phyloP scores from a whole-genome alignment of 1,140 invertebrate species.

The Varroa destructor region DNA sequence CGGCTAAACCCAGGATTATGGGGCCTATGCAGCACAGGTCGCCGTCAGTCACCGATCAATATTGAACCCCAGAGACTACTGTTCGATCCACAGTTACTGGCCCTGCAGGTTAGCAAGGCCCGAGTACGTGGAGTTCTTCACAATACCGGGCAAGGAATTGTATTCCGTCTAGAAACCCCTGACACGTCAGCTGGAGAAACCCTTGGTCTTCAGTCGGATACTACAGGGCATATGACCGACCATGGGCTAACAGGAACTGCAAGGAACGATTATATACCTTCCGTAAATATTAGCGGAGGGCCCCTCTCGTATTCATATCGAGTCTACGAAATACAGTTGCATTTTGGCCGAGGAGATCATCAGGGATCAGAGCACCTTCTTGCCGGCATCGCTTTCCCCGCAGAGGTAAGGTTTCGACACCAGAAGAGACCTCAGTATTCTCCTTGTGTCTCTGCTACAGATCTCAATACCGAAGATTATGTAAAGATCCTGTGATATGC shows the following conservation, averaged over 20 bases:
- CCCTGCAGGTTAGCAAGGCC: conserved; percentile 77
- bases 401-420: conserved; percentile 56
- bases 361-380: conserved; percentile 84
- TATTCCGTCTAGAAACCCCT: conserved; percentile 37
- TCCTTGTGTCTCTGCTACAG: too few species aligned
- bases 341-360: conserved; percentile 75
- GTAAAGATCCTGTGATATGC: too few species aligned
- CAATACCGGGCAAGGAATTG: conserved; percentile 34
- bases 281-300: conserved; percentile 80
- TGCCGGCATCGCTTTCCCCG: conserved; percentile 79
- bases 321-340: conserved; percentile 85
- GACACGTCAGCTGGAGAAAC: too few species aligned
- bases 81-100: conserved; percentile 79
- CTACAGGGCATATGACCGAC: too few species aligned
- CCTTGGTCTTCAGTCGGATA: too few species aligned
- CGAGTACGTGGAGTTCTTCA: conserved; percentile 33
- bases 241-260: too few species aligned
- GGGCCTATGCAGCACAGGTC: conserved; percentile 82
- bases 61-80: conserved; percentile 77
- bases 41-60: conserved; percentile 87
- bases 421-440: conserved; percentile 22
- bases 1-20: conserved; percentile 79
- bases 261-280: too few species aligned
- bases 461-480: too few species aligned
- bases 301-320: conserved; percentile 87